These are phyloP conservation scores for Frankliniella fusca DNA, from an alignment of 2,888 invertebrate species.

Conservation along the genomic window DNA sequence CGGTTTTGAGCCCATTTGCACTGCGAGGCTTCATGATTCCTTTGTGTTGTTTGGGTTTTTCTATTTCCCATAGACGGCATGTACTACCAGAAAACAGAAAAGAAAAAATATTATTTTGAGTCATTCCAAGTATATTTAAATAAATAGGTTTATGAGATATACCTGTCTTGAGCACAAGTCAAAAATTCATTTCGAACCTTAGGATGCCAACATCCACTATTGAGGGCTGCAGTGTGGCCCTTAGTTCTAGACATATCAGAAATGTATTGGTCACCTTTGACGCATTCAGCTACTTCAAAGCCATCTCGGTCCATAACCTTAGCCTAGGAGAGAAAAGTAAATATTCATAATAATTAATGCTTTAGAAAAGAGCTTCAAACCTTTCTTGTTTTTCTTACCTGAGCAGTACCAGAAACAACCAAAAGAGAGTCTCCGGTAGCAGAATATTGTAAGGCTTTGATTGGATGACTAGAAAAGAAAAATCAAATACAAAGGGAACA, in stretches of 20 bases:
- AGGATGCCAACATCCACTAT: constrained; percentile 92
- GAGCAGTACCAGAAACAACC: constrained; percentile 86
- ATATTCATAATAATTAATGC: not conserved
- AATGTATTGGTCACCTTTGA: constrained; percentile 94
- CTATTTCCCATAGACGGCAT: constrained; percentile 83
- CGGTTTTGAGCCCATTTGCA: constrained; percentile 77
- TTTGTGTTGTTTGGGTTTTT: constrained; percentile 72
- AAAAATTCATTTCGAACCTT: constrained; percentile 85
- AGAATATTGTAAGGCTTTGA: constrained; percentile 84
- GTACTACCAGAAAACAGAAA: constrained; percentile 54
- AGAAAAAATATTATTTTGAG: not conserved
- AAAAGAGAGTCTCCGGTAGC: constrained; percentile 90
- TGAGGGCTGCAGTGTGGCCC: constrained; percentile 89
- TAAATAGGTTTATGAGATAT: not conserved
- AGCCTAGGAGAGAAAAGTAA: constrained; percentile 49
- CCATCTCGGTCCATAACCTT: constrained; percentile 94
- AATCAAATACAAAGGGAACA: not conserved
- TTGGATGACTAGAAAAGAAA: constrained; percentile 64
- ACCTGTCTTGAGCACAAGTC: constrained; percentile 83
- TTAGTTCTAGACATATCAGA: constrained; percentile 89
- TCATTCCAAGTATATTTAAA: not conserved
- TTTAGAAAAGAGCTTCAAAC: too few relatives aligned
- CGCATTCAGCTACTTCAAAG: constrained; percentile 86
- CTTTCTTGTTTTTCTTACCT: constrained; percentile 43
- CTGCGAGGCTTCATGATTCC: constrained; percentile 82